Conservation (phyloP, 1,140 invertebrate species). For the Dufourea novaeangliae region DNA sequence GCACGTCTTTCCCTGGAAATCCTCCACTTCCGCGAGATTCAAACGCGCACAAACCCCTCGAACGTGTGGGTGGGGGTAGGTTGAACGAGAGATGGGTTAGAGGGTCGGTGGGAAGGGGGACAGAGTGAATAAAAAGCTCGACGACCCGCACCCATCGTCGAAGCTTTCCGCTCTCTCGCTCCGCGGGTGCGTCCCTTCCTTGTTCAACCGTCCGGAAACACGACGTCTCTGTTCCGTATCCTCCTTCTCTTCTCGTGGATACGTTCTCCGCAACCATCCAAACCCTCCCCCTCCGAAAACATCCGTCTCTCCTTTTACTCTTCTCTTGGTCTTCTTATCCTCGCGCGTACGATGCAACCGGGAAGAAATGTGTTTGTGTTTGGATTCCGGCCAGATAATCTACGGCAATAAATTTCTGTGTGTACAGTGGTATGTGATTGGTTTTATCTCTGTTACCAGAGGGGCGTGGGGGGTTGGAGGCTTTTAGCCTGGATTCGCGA, state of each 20-base stretch:
- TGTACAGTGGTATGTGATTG: conserved; percentile 77
- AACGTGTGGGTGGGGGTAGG: conserved; percentile 25
- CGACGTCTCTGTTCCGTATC: conserved; percentile 27
- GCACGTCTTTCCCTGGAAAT: conserved; percentile 73
- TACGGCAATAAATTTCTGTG: conserved; percentile 79
- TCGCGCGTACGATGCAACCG: conserved; percentile 36
- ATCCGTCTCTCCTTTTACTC: conserved; percentile 9
- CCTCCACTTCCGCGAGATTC: conserved; percentile 72
- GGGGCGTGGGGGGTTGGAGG: conserved; percentile 66
- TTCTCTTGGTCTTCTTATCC: conserved; percentile 11
- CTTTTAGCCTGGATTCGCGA: conserved; percentile 57
- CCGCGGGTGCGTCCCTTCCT: conserved; percentile 27
- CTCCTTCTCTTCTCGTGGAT: not conserved
- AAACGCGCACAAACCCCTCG: conserved; percentile 63
- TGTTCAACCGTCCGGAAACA: conserved; percentile 19
- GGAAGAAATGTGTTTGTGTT: conserved; percentile 78
- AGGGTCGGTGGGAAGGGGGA: not conserved
- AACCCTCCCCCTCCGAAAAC: not conserved
- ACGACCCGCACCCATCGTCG: conserved; percentile 60
- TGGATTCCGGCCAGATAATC: conserved; percentile 79
- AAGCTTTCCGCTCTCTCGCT: conserved; percentile 59
- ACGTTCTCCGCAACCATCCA: not conserved
- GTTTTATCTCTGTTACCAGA: conserved; percentile 75
- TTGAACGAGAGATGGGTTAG: conserved; percentile 18
- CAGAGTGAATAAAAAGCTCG: conserved; percentile 58